Conservation (phyloP, 2,113 vertebrate genomes). For the Octodon degus region DNA sequence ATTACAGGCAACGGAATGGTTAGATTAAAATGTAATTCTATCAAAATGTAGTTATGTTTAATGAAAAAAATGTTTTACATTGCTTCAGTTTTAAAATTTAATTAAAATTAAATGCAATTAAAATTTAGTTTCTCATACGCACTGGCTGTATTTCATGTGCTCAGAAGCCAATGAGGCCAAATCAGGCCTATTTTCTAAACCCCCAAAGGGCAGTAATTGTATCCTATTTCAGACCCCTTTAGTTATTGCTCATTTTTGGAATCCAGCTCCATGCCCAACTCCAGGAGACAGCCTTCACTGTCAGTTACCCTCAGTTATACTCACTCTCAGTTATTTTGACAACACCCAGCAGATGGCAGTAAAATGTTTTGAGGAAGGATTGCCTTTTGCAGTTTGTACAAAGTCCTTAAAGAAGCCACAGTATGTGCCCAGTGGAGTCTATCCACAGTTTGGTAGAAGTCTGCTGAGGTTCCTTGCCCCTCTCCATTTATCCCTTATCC, state of each 20-base stretch:
- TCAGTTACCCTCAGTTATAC: not conserved
- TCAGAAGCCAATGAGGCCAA: not conserved
- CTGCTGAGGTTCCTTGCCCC: not conserved
- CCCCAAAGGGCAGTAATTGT: not conserved
- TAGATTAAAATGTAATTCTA: not conserved
- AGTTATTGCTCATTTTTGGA: not conserved
- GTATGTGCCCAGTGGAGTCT: not conserved
- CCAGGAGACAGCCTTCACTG: not conserved
- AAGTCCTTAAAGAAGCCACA: not conserved
- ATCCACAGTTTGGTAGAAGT: not conserved
- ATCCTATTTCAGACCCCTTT: not conserved
- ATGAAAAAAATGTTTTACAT: not conserved
- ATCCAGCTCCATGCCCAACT: not conserved
- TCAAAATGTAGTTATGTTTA: slow-evolving; percentile 5
- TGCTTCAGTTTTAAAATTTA: slow-evolving; percentile 21
- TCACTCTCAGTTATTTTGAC: slow-evolving; percentile 23
- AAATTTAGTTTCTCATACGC: not conserved
- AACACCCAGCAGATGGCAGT: slow-evolving; percentile 66
- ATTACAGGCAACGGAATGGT: not conserved
- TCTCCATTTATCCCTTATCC: not conserved
- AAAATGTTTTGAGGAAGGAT: slow-evolving; percentile 44
- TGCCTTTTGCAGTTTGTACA: not conserved
- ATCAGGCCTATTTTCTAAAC: not conserved
- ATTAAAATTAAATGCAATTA: slow-evolving; percentile 15
- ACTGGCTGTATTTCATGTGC: not conserved